phyloP scores from a whole-genome alignment of 2,888 invertebrate genomes.

The Polydrusus pterygomalis region DNA sequence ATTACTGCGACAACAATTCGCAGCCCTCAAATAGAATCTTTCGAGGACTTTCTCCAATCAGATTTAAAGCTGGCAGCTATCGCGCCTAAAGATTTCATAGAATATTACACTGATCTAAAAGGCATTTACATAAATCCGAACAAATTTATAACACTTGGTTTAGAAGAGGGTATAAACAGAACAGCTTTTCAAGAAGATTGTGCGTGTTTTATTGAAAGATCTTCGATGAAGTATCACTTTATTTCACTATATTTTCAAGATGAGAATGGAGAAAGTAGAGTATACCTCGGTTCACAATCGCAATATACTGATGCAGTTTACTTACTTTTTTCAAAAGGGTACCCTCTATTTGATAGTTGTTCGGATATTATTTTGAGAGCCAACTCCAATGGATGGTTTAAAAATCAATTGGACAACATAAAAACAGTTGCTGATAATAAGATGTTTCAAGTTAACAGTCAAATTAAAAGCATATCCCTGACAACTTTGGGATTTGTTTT shows the following conservation, averaged over 20 bases:
- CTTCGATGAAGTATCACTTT: background rate
- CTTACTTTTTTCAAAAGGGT: slow-evolving; percentile 23
- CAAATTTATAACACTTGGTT: background rate
- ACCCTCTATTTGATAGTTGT: slow-evolving; percentile 15
- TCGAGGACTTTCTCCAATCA: slow-evolving; percentile 19
- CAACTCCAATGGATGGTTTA: slow-evolving; percentile 4
- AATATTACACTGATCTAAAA: background rate
- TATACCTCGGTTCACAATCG: slow-evolving; percentile 6
- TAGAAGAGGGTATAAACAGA: slow-evolving; percentile 7
- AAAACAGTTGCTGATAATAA: background rate
- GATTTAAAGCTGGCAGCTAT: background rate
- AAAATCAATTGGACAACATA: background rate
- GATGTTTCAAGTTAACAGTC: background rate
- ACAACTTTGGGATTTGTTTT: background rate
- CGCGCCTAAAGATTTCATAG: background rate
- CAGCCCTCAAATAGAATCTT: background rate
- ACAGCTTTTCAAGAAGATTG: slow-evolving; percentile 22
- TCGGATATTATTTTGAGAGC: background rate
- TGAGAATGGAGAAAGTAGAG: background rate
- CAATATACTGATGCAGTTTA: background rate
- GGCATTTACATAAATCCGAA: background rate
- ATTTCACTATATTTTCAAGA: background rate
- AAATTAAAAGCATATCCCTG: background rate
- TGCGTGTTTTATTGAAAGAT: background rate
- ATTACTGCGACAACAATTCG: slow-evolving; percentile 2